Conservation (phyloP, 1,140 invertebrate genomes). For the Amyelois transitella region DNA sequence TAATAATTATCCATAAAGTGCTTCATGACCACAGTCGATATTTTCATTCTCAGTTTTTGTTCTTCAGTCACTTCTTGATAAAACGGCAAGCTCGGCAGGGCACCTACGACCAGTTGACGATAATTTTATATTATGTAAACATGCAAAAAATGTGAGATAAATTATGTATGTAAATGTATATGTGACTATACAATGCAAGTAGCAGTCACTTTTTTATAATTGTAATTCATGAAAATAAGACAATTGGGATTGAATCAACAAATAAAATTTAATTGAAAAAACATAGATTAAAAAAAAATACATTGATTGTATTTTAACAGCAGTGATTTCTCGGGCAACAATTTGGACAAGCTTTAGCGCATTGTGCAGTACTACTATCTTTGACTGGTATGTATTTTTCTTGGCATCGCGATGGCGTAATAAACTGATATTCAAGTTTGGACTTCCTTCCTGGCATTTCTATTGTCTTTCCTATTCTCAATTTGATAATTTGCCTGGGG, state of each 20-base stretch:
- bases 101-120: conserved; percentile 41
- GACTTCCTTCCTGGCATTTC: conserved; percentile 57
- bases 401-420: conserved; percentile 42
- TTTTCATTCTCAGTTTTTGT: conserved; percentile 23
- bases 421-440: conserved; percentile 63
- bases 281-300: conserved; percentile 3
- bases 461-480: conserved; percentile 49
- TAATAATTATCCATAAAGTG: neutral
- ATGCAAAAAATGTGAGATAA: neutral
- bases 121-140: neutral
- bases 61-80: conserved; percentile 31
- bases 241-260: neutral
- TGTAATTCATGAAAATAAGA: neutral
- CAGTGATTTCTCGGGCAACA: conserved; percentile 29
- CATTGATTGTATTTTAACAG: conserved; percentile 2
- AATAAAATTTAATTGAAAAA: neutral
- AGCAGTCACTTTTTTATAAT: neutral
- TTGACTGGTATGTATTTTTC: conserved; percentile 43
- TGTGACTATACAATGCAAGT: neutral
- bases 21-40: neutral
- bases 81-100: conserved; percentile 30
- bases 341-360: conserved; percentile 26
- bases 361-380: conserved; percentile 56
- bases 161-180: neutral
- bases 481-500: conserved; percentile 60